These are phyloP conservation scores for Diloba caeruleocephala DNA, from an alignment of 2,888 invertebrate species.

Conservation along the genomic window DNA sequence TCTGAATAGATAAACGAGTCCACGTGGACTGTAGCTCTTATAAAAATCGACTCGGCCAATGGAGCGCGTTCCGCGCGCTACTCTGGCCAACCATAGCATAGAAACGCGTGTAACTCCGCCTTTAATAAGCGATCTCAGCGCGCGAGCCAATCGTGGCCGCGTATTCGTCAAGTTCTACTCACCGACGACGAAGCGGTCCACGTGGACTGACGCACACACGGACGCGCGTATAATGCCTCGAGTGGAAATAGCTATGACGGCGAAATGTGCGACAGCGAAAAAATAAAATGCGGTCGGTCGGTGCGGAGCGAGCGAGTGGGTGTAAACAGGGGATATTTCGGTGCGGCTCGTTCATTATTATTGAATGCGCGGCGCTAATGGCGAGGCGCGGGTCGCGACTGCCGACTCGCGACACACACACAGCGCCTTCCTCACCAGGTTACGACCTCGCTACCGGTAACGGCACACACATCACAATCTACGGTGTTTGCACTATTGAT, in stretches of 20 bases:
- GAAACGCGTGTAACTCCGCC: slow-evolving; percentile 87
- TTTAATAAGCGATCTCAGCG: slow-evolving; percentile 88
- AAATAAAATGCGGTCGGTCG: slow-evolving; percentile 89
- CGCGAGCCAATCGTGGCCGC: slow-evolving; percentile 69
- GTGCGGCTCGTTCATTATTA: slow-evolving; percentile 88
- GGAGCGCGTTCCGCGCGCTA: slow-evolving; percentile 57
- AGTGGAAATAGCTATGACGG: slow-evolving; percentile 90
- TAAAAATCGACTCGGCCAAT: slow-evolving; percentile 87
- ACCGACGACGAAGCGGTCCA: slow-evolving; percentile 85
- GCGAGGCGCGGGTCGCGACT: slow-evolving; percentile 64
- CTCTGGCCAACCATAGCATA: slow-evolving; percentile 68
- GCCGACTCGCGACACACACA: no score
- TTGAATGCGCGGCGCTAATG: slow-evolving; percentile 88
- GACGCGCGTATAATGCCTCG: slow-evolving; percentile 86
- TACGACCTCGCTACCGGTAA: slow-evolving; percentile 39
- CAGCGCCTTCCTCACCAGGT: slow-evolving; percentile 34
- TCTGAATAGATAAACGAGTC: slow-evolving; percentile 90
- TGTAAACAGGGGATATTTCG: slow-evolving; percentile 89
- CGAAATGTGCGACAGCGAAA: slow-evolving; percentile 90
- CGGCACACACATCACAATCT: slow-evolving; percentile 6
- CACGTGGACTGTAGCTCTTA: slow-evolving; percentile 88
- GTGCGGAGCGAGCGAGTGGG: slow-evolving; percentile 86
- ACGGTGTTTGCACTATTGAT: no score
- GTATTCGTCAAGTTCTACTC: slow-evolving; percentile 78
- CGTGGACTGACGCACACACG: slow-evolving; percentile 86